A percentile compares a stretch with the other conserved stretches of the same genome.
Evolutionary conservation across 2,797 vertebrate genomes (phyloP).

Genomic region (Chiroxiphia lanceolata): DNA sequence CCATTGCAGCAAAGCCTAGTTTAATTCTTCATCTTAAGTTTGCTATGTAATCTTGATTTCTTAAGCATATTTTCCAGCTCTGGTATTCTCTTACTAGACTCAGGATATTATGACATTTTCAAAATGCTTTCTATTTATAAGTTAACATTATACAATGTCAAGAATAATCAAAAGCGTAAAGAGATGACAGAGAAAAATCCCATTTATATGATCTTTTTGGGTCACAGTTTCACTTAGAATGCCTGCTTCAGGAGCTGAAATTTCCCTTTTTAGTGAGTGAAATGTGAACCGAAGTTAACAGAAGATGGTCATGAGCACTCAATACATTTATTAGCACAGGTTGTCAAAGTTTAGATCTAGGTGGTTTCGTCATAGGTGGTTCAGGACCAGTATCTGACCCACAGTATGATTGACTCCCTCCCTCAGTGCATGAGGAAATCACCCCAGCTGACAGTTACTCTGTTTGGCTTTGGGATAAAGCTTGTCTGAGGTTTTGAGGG

Average conservation of each 20-base stretch:
- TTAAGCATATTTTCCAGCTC: constrained; percentile 41
- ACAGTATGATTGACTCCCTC: not conserved
- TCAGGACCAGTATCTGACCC: not conserved
- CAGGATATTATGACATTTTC: constrained; percentile 47
- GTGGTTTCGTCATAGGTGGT: not conserved
- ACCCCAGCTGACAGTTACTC: not conserved
- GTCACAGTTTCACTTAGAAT: constrained; percentile 21
- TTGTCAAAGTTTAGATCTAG: not conserved
- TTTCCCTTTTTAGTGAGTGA: not conserved
- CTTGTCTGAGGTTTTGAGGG: not conserved
- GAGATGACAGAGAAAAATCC: constrained; percentile 30
- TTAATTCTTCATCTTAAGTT: constrained; percentile 18
- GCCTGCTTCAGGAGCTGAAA: not conserved
- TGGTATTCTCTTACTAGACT: constrained; percentile 31
- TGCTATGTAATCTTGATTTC: constrained; percentile 40
- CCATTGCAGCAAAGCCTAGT: constrained; percentile 1
- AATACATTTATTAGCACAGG: not conserved
- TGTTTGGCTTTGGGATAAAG: not conserved
- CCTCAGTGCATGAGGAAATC: not conserved
- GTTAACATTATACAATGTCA: constrained; percentile 42
- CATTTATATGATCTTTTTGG: constrained; percentile 14
- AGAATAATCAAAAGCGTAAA: constrained; percentile 39
- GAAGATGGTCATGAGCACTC: not conserved
- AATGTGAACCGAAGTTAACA: not conserved
- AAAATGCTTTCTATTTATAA: constrained; percentile 55